Base-by-base conservation (phyloP, 2,113 vertebrate genomes). In the Thunnus thynnus region DNA sequence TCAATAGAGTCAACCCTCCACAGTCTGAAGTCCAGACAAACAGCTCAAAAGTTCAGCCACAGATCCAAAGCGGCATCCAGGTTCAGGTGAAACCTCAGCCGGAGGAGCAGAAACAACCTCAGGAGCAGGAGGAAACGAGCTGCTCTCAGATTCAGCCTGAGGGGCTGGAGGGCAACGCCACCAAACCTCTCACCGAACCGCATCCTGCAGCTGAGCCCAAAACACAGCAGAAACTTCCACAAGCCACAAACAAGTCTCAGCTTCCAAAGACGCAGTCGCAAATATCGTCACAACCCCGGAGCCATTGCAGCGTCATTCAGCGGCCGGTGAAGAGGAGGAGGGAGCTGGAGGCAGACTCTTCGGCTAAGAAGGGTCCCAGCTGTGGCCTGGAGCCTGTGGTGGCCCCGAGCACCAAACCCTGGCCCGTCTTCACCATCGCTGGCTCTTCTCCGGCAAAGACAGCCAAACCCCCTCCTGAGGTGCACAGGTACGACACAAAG, bases 391-490 rank as follows among this genome's bases (percentile, higher is more conserved):
- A 89, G 22, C 83, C 88, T 0, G 65, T 88, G 1, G 79, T 72
- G 66, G 83, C 71, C 4, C 71, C 51, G 0, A 89, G 88, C 80
- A 56, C 55, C 74, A 90, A 90, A 79, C 88, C 83, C 16, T 91
- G 91, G 88, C 85, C 89, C 0, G 82, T 87, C 18, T 80, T 87
- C 70, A 84, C 86, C 30, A 79, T 86, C 4, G 10, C 76, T 6
- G 51, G 52, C 7, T 60, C 85, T 13, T 14, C n/a, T 0, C 2
- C 5, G 0, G 1, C 17, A 11, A 46, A 72, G 14, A 32, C 51
- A 9, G 50, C 55, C 1, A 61, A 50, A 13, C 13, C 14, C 0
- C 47, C 16, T 2, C 12, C 58, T 9, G 62, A 72, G 22, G 30
- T 3, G 5, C 48, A 78, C 65, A 56, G 83, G 90, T 91, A 61